Evolutionary conservation across 2,113 vertebrate genomes (phyloP).

Genomic region (Apodemus speciosus): DNA sequence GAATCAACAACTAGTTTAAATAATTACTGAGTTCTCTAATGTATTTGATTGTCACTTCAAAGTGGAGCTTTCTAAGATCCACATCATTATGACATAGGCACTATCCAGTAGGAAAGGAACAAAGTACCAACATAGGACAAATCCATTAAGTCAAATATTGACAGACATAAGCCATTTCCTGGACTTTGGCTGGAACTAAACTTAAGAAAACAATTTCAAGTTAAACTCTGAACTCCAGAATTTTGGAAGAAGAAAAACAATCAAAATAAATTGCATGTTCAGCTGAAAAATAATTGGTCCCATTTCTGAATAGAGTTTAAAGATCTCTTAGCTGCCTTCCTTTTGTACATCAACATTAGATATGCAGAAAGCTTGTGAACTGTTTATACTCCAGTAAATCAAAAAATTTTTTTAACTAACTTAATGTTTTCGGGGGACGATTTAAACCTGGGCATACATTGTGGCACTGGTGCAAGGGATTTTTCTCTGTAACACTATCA

Average conservation of each 20-base stretch:
- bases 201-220: constrained; percentile 66
- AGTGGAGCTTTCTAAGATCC: not conserved
- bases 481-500: constrained; percentile 29
- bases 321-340: constrained; percentile 14
- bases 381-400: not conserved
- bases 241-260: constrained; percentile 52
- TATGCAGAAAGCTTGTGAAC: not conserved
- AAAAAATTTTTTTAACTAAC: not conserved
- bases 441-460: not conserved
- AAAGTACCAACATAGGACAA: constrained; percentile 51
- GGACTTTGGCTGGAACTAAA: constrained; percentile 68
- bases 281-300: constrained; percentile 21
- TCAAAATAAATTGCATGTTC: constrained; percentile 29
- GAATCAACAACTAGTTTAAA: not conserved
- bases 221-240: constrained; percentile 74
- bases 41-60: not conserved
- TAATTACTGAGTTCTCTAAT: not conserved
- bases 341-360: constrained; percentile 44
- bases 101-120: not conserved
- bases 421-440: constrained; percentile 1
- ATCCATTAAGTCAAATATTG: constrained; percentile 67
- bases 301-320: constrained; percentile 35
- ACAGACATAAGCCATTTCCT: constrained; percentile 64
- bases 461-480: constrained; percentile 23
- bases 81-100: not conserved